Evolutionary conservation across 2,888 invertebrate species (phyloP).

Genomic region (Sarcophaga variegata): DNA sequence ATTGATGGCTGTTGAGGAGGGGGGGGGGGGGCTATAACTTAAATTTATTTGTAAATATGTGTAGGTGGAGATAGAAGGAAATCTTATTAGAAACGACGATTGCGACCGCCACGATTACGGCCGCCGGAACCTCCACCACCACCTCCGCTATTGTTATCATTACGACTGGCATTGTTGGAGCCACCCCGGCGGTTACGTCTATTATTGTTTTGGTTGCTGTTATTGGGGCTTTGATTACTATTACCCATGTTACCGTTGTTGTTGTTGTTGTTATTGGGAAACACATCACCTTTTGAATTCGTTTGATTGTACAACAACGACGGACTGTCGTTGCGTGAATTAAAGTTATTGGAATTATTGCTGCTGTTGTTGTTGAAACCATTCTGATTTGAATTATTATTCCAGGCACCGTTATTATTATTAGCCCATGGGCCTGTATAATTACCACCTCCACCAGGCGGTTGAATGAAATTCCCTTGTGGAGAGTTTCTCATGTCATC

Average conservation of each 20-base stretch:
- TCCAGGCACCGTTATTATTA: constrained; percentile 64
- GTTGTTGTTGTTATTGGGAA: constrained; percentile 58
- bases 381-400: constrained; percentile 71
- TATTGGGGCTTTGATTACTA: constrained; percentile 70
- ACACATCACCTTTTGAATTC: constrained; percentile 61
- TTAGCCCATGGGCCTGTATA: constrained; percentile 59
- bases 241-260: constrained; percentile 55
- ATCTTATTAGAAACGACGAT: constrained; percentile 74
- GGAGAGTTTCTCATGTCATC: constrained; percentile 71
- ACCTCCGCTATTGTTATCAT: constrained; percentile 66
- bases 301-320: constrained; percentile 49
- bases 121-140: constrained; percentile 72
- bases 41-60: constrained; percentile 22
- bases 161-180: constrained; percentile 40
- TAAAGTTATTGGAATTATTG: constrained; percentile 69
- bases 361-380: constrained; percentile 71
- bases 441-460: constrained; percentile 42
- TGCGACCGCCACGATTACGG: constrained; percentile 75
- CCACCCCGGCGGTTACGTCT: constrained; percentile 64
- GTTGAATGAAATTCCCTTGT: constrained; percentile 63
- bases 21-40: constrained; percentile 4
- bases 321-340: constrained; percentile 68
- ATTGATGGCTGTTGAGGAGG: neutral
- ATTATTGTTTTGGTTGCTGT: constrained; percentile 62
- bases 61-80: neutral